Percentiles rank a stretch among this genome's conserved stretches.
These are phyloP conservation scores for Caenorhabditis remanei DNA, from an alignment of 1,140 invertebrate species.

Conservation along the genomic window DNA sequence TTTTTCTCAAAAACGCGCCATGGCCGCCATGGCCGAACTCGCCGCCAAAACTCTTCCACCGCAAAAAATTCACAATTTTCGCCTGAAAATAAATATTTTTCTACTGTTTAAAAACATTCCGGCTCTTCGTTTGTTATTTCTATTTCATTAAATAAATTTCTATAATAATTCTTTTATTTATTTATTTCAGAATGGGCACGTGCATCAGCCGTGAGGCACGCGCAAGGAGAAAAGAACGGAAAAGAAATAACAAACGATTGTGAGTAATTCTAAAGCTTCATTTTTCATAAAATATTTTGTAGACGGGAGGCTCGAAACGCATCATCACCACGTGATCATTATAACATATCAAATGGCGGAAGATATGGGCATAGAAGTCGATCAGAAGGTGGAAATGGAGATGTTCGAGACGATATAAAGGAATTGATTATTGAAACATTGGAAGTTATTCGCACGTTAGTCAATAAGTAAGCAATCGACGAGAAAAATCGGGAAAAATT, in stretches of 20 bases:
- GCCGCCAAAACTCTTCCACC: too few relatives aligned
- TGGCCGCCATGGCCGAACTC: too few relatives aligned
- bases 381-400: slow-evolving; percentile 35
- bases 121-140: background rate
- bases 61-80: too few relatives aligned
- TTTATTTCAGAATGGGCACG: slow-evolving; percentile 47
- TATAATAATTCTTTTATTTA: background rate
- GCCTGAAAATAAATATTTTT: too few relatives aligned
- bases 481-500: background rate
- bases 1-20: too few relatives aligned
- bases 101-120: background rate
- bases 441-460: slow-evolving; percentile 85
- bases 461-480: slow-evolving; percentile 84
- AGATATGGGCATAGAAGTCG: slow-evolving; percentile 9
- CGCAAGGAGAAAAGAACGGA: slow-evolving; percentile 4
- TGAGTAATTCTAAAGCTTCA: background rate
- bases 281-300: background rate
- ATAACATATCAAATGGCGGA: background rate
- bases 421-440: slow-evolving; percentile 86
- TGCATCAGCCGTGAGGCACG: slow-evolving; percentile 46
- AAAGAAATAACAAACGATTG: slow-evolving; percentile 7
- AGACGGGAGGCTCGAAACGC: slow-evolving; percentile 22
- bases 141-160: background rate
- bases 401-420: slow-evolving; percentile 37
- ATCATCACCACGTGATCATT: slow-evolving; percentile 15